Evolutionary conservation across 2,888 invertebrate genomes (phyloP).

Genomic region (Ischnus inquisitorius): DNA sequence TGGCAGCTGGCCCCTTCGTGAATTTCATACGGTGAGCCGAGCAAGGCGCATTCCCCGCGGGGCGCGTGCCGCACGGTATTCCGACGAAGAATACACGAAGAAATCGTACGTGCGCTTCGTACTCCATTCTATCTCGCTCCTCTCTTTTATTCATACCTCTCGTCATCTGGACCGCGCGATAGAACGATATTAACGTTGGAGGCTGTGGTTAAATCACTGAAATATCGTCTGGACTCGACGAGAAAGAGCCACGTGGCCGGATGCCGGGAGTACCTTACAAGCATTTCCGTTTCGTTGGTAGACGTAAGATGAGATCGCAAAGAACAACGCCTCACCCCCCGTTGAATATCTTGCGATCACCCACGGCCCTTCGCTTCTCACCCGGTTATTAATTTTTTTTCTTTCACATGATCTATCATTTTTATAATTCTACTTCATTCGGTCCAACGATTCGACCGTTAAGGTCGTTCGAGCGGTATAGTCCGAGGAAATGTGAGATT

Average conservation of each 20-base stretch:
- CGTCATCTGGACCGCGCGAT: conserved; percentile 54
- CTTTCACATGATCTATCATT: neutral
- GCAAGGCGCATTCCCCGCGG: conserved; percentile 75
- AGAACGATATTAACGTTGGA: neutral
- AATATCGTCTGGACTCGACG: conserved; percentile 32
- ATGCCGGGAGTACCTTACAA: conserved; percentile 79
- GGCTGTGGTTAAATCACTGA: neutral
- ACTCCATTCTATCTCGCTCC: neutral
- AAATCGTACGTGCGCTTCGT: conserved; percentile 29
- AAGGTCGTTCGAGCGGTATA: too few relatives aligned
- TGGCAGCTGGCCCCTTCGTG: conserved; percentile 80
- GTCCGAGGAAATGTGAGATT: too few relatives aligned
- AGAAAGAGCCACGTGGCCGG: conserved; percentile 82
- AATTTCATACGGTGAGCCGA: conserved; percentile 80
- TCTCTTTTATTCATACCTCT: conserved; percentile 11
- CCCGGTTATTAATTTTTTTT: neutral
- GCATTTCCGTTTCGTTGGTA: conserved; percentile 76
- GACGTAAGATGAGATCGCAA: conserved; percentile 56
- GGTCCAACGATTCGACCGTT: too few relatives aligned
- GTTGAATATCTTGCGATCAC: conserved; percentile 42
- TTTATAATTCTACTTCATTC: too few relatives aligned
- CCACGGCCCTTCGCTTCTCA: conserved; percentile 66
- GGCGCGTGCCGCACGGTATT: conserved; percentile 79
- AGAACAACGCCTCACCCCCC: conserved; percentile 62
- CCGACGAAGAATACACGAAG: conserved; percentile 42